A percentile compares a stretch with the other conserved stretches of the same genome.
Evolutionary conservation across 2,888 invertebrate species (phyloP).

Genomic region (Lithophane ornitopus): DNA sequence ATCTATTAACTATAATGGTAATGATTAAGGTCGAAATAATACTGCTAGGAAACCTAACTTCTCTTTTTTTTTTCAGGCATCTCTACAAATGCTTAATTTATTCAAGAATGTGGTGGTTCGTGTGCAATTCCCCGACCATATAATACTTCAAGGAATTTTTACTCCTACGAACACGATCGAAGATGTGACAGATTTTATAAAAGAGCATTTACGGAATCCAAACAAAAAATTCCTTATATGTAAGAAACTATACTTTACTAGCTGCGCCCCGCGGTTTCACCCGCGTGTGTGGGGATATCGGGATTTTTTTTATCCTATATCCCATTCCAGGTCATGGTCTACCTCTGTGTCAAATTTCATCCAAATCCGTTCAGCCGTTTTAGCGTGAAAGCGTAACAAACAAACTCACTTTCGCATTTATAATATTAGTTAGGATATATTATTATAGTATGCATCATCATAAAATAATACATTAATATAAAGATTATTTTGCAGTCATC

Average conservation of each 20-base stretch:
- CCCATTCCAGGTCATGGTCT: too few species aligned
- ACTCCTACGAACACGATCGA: conserved; percentile 93
- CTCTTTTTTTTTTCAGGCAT: conserved; percentile 71
- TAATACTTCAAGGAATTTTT: conserved; percentile 96
- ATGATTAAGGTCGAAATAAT: conserved; percentile 1
- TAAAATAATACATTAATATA: conserved; percentile 4
- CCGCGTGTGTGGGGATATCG: too few species aligned
- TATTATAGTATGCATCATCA: neutral
- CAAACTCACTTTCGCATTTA: too few species aligned
- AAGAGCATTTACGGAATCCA: conserved; percentile 92
- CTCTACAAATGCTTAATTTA: conserved; percentile 89
- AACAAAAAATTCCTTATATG: conserved; percentile 94
- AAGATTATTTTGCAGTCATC: conserved; percentile 91
- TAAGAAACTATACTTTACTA: conserved; percentile 86
- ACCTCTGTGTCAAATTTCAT: too few species aligned
- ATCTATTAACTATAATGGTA: neutral
- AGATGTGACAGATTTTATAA: conserved; percentile 94
- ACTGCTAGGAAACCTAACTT: neutral
- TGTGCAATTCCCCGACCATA: conserved; percentile 96
- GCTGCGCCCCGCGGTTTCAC: too few species aligned
- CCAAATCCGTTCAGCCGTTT: too few species aligned
- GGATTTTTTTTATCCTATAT: too few species aligned
- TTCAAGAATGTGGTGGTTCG: conserved; percentile 95
- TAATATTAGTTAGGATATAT: too few species aligned
- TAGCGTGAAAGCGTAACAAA: too few species aligned